Evolutionary conservation across 2,888 invertebrate genomes (phyloP).

Genomic region (Pollenia angustigena): DNA sequence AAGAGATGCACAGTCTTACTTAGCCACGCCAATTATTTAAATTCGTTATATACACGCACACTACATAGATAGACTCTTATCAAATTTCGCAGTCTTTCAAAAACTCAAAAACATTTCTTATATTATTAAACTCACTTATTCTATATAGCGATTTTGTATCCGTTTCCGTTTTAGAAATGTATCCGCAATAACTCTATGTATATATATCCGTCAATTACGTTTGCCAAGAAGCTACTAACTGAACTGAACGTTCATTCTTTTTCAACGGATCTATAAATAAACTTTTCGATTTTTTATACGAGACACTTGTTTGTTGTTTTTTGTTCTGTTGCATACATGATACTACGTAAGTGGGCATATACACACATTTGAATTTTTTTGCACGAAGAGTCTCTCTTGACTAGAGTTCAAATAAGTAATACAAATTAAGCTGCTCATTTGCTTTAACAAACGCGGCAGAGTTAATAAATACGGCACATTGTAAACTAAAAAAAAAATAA

Average conservation of each 20-base stretch:
- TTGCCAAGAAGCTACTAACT: conserved; percentile 80
- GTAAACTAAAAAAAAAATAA: neutral
- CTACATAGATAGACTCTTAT: neutral
- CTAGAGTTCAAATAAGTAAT: conserved; percentile 4
- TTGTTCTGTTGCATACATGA: conserved; percentile 34
- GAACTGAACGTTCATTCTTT: conserved; percentile 52
- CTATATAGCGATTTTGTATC: conserved; percentile 38
- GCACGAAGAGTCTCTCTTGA: conserved; percentile 45
- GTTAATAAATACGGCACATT: conserved; percentile 5
- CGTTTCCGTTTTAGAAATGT: conserved; percentile 66
- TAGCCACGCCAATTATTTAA: neutral
- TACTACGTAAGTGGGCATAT: neutral
- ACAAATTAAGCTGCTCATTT: conserved; percentile 24
- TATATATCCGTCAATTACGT: conserved; percentile 75
- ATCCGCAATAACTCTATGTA: conserved; percentile 52
- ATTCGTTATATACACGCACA: neutral
- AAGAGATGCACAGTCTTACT: neutral
- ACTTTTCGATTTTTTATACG: conserved; percentile 6
- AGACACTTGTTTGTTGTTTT: conserved; percentile 21
- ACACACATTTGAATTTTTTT: neutral
- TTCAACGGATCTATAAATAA: conserved; percentile 67
- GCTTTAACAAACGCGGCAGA: neutral
- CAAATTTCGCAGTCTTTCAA: neutral
- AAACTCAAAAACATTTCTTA: neutral
- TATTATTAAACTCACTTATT: conserved; percentile 53